Evolutionary conservation across 2,797 vertebrate genomes (phyloP).

Genomic region (Gambelia wislizenii): DNA sequence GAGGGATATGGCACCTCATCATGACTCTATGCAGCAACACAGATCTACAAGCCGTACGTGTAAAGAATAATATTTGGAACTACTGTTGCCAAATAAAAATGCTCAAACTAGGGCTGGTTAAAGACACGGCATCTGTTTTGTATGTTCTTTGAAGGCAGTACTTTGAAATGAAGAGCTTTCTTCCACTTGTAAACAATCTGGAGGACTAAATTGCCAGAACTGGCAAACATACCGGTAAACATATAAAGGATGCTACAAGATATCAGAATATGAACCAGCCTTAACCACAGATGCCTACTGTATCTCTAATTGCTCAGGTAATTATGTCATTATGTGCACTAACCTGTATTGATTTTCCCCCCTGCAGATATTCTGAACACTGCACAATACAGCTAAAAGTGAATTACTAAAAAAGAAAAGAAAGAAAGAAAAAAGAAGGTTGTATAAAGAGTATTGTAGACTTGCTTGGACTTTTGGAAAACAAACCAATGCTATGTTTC

Average conservation of each 20-base stretch:
- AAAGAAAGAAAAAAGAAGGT: no score
- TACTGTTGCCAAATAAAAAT: not conserved
- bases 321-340: slow-evolving; percentile 12
- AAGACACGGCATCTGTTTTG: not conserved
- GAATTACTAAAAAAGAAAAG: not conserved
- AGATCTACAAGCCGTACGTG: not conserved
- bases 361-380: not conserved
- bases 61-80: not conserved
- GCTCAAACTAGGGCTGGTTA: not conserved
- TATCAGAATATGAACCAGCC: not conserved
- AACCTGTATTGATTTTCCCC: not conserved
- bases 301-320: slow-evolving; percentile 22
- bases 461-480: not conserved
- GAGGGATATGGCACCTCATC: not conserved
- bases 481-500: not conserved
- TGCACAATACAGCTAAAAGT: not conserved
- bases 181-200: not conserved
- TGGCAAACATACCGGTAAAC: no score
- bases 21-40: not conserved
- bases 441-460: not conserved
- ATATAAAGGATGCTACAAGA: not conserved
- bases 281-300: not conserved
- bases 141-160: not conserved
- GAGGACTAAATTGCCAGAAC: not conserved
- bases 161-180: not conserved